These are phyloP conservation scores for Himalopsyche tibetana DNA, from an alignment of 2,888 invertebrate genomes.

Conservation along the genomic window DNA sequence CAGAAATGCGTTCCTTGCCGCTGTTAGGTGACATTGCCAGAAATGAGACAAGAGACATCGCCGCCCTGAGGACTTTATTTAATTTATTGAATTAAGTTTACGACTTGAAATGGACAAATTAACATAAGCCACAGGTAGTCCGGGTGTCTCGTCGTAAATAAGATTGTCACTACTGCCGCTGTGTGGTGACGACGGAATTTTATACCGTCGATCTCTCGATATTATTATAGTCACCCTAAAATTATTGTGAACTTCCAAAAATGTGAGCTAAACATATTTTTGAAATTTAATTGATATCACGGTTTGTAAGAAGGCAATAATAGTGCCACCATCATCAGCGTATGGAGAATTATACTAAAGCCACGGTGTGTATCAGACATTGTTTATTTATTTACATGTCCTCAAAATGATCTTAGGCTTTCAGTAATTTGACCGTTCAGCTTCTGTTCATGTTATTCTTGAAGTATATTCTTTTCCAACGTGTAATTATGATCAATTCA, in stretches of 20 bases:
- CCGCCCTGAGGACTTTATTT: slow-evolving; percentile 7
- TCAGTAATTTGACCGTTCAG: too few relatives aligned
- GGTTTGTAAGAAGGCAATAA: too few relatives aligned
- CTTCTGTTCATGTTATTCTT: too few relatives aligned
- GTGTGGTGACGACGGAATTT: slow-evolving; percentile 50
- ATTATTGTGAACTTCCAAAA: slow-evolving; percentile 8
- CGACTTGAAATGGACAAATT: slow-evolving; percentile 46
- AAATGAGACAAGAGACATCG: background rate
- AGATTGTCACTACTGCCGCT: slow-evolving; percentile 10
- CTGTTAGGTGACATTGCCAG: background rate
- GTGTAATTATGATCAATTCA: too few relatives aligned
- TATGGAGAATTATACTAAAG: too few relatives aligned
- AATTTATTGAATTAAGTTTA: slow-evolving; percentile 34
- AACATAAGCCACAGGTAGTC: slow-evolving; percentile 50
- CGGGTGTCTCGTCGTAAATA: slow-evolving; percentile 47
- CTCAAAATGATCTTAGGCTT: too few relatives aligned
- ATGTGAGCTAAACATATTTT: background rate
- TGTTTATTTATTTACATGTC: too few relatives aligned
- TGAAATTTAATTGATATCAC: too few relatives aligned
- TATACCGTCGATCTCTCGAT: slow-evolving; percentile 3
- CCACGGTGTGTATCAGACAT: too few relatives aligned
- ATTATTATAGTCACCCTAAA: slow-evolving; percentile 5
- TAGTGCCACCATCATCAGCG: too few relatives aligned
- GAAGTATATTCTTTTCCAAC: too few relatives aligned
- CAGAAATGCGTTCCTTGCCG: background rate